Evolutionary conservation across 2,113 vertebrate species (phyloP), one percentile per base, ranked within the genome.

Genomic region (Varanus komodoensis): DNA sequence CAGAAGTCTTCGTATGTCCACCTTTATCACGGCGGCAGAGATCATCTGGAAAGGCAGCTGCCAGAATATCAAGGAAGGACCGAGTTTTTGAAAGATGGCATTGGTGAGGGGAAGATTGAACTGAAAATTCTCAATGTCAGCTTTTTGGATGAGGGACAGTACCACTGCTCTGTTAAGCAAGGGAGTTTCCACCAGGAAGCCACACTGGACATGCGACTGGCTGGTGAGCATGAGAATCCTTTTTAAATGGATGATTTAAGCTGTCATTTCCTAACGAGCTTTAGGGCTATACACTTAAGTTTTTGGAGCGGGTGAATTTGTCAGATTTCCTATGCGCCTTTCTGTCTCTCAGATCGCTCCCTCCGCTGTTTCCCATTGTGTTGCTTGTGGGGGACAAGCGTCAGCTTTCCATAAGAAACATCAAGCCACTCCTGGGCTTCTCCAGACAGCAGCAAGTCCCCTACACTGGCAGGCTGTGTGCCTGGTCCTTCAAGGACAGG

Each of bases 81-180:
- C 0, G 92, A 94, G 29, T 83, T 97, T 4, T 29, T 95, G 77
- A 92, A 77, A 3, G 79, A 89, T 0, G 91, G 82, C 8, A 81
- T 96, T 64, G 1, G 4, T 1, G 5, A 3, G 0, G 96, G 96
- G 1, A 89, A 74, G 0, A 82, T 93, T n/a, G 94, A 80, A 0
- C 68, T 97, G 82, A 4, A 86, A 68, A 88, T 96, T 25, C 84
- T 82, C 81, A 89, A 91, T 0, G 4, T 95, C 87, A 93, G 90
- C 0, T 64, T 92, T 23, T 93, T 44, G 0, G 96, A 97, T 4
- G 29, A 94, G 0, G 96, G 96, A 11, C 8, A 2, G 12, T 96
- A 96, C 74, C 85, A 12, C 68, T 97, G 96, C 32, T 96, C 92
- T 74, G 94, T 97, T 86, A 94, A 93, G 48, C 93, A 92, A 75